Evolutionary conservation across 2,797 vertebrate genomes (phyloP), one percentile per base, ranked within the genome.

Genomic region (Pachyuromys duprasi): DNA sequence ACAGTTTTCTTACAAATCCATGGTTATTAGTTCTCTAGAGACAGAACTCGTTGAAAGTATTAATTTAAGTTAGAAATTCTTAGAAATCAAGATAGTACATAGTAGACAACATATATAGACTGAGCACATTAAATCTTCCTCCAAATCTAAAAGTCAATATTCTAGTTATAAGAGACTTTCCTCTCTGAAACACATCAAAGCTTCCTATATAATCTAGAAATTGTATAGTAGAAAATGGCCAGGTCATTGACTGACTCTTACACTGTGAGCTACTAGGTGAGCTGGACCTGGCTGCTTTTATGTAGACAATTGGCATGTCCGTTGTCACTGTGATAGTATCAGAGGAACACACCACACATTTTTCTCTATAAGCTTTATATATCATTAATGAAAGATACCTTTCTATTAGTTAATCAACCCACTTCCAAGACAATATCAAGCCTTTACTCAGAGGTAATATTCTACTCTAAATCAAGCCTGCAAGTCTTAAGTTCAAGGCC

Each of bases 401-500:
- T 89, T n/a, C 49, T 36, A 39, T 57, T 55, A 55, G 12, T 39
- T 11, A 96, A 49, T 42, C 39, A 42, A 18, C 33, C 11, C 5
- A 26, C 5, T 53, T 39, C 26, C 42, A 57, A 45, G 28, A 33
- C 22, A 92, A 78, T 93, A 95, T 60, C 26, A 70, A 90, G 15
- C 5, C 57, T 11, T 86, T 49, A 14, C 13, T 74, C 8, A 31
- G 33, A 91, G 13, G 26, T 86, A 33, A 3, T 13, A 31, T 76
- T 86, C 26, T 31, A 15, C 18, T 65, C 1, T 39, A 93, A 87
- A 33, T 12, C 4, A 36, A 75, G 0, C 15, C 13, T 70, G 18
- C 15, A 31, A 53, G 22, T 53, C 26, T n/a, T 91, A 95, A 57
- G 33, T 94, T 74, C 60, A 94, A 97, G 53, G 28, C 9, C 57